phyloP scores from a whole-genome alignment of 2,888 invertebrate genomes.

The Dorcus hopei region DNA sequence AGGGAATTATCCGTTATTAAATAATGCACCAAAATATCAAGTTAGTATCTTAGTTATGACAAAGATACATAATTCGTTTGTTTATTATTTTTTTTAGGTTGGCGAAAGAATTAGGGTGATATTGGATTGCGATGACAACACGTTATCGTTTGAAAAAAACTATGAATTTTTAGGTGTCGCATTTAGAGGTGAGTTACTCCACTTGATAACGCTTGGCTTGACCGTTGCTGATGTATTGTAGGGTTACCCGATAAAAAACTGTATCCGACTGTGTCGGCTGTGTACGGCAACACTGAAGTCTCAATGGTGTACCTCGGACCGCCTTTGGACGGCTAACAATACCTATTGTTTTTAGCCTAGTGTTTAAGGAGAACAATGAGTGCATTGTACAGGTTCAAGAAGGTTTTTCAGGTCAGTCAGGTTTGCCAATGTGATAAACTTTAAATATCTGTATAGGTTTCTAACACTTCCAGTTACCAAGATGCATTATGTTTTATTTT shows the following conservation, averaged over 20 bases:
- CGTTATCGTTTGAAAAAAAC: constrained; percentile 95
- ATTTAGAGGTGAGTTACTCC: constrained; percentile 70
- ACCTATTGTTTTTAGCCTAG: constrained; percentile 13
- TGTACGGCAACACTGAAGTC: constrained; percentile 98
- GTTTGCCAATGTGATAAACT: constrained; percentile 50
- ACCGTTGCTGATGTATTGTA: constrained; percentile 36
- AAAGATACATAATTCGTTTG: constrained; percentile 6
- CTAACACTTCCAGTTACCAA: constrained; percentile 16
- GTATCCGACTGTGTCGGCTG: constrained; percentile 95
- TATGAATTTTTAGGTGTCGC: constrained; percentile 98
- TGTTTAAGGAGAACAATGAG: constrained; percentile 18
- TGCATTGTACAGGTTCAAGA: constrained; percentile 18
- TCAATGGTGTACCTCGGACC: constrained; percentile 98
- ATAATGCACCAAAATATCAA: constrained; percentile 97
- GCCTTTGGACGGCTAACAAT: constrained; percentile 88
- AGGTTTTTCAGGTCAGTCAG: constrained; percentile 41
- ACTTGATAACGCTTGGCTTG: neutral
- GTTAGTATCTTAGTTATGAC: constrained; percentile 50
- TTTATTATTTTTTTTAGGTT: constrained; percentile 61
- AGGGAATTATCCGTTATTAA: constrained; percentile 89
- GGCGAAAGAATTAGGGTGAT: constrained; percentile 96
- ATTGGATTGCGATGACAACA: constrained; percentile 96
- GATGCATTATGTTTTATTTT: constrained; percentile 8
- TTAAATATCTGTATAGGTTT: constrained; percentile 11
- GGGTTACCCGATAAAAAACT: constrained; percentile 89